phyloP scores from a whole-genome alignment of 1,140 invertebrate genomes.

The Drosophila funebris region DNA sequence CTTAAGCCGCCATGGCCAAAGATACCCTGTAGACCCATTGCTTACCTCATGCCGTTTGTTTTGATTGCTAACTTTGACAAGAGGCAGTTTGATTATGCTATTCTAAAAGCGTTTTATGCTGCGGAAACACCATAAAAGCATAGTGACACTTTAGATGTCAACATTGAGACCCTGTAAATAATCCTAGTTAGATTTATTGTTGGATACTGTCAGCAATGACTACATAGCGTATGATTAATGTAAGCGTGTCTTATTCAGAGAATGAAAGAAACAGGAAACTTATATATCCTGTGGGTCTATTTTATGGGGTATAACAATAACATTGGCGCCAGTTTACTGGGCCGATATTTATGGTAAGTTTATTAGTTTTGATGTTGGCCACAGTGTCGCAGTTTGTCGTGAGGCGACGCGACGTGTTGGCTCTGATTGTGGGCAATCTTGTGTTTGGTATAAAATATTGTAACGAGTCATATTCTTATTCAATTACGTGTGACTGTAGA shows the following conservation, averaged over 20 bases:
- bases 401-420: no score
- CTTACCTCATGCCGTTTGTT: no score
- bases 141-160: neutral
- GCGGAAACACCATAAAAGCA: neutral
- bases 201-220: neutral
- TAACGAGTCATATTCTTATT: constrained; percentile 57
- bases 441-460: constrained; percentile 36
- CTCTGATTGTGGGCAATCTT: constrained; percentile 47
- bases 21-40: no score
- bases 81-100: no score
- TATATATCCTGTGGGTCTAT: neutral
- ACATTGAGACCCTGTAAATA: neutral
- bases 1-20: no score
- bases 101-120: no score
- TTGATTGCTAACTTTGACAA: no score
- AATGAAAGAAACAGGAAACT: neutral
- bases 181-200: neutral
- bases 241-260: neutral
- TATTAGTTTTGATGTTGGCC: constrained; percentile 60
- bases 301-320: constrained; percentile 33
- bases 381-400: constrained; percentile 31
- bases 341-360: constrained; percentile 66
- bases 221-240: constrained; percentile 21
- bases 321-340: constrained; percentile 37
- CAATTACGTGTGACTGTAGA: constrained; percentile 45